Base-by-base conservation (phyloP, 1,140 invertebrate genomes). In the Cydia pomonella region DNA sequence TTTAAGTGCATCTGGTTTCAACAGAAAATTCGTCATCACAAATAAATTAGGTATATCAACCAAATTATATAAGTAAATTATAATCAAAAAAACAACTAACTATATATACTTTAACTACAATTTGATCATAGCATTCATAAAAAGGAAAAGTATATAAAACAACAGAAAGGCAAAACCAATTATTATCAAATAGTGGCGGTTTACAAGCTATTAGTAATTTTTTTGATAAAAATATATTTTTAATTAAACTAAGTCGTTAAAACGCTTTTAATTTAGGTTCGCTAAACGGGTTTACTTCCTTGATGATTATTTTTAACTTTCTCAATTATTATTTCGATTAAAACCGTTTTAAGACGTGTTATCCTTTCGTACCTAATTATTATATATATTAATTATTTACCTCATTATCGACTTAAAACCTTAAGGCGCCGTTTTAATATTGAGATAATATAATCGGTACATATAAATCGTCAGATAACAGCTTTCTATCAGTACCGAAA, bases 401-500 rank as follows among this genome's bases (percentile, higher is more conserved):
- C 18, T 59, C 16, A 59, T 59, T 23, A 59, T 23, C 18, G 23
- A 59, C 53, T 59, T 7, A 59, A 59, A 59, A 59, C 53, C 21
- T 59, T 59, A 59, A 59, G 53, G 3, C 53, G 53, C 33, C 64
- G 33, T 69, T 69, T 69, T 41, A 69, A 69, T 69, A 69, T 33
- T 38, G 29, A 29, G 64, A 69, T 69, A 69, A 59, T 23, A n/a
- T 69, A 69, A 69, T 69, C 64, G 13, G 27, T 29, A 69, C 3
- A 69, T 33, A 69, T 69, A 69, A 69, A 69, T 69, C 64, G 64
- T 1, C n/a, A n/a, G 64, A 69, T 69, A 69, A 69, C 33, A 29
- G 64, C 64, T 38, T 69, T 69, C 64, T 69, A 69, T 69, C 64
- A 69, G 64, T 33, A 18, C 64, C 64, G 9, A 69, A 41, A 66